phyloP scores from a whole-genome alignment of 2,113 vertebrate species.

The Peucedramus taeniatus region DNA sequence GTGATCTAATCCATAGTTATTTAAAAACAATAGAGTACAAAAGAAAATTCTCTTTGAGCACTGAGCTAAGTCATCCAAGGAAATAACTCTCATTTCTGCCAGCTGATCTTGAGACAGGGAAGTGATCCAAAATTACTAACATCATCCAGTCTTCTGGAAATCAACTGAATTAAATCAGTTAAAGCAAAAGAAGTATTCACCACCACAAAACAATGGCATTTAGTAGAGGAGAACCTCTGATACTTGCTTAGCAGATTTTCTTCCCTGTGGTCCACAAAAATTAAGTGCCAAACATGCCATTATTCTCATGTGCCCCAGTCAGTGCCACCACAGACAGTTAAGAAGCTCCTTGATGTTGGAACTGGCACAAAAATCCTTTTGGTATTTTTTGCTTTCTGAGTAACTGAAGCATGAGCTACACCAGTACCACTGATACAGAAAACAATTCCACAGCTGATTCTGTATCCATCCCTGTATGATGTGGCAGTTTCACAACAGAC shows the following conservation, averaged over 20 bases:
- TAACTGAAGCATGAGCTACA: neutral
- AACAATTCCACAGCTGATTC: neutral
- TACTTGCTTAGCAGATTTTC: neutral
- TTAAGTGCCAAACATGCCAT: slow-evolving; percentile 5
- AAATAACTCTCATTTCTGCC: slow-evolving; percentile 55
- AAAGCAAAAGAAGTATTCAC: neutral
- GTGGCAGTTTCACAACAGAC: neutral
- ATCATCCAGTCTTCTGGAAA: slow-evolving; percentile 47
- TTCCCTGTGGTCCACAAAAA: neutral
- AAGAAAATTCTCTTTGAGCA: slow-evolving; percentile 49
- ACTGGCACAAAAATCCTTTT: neutral
- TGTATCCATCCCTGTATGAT: neutral
- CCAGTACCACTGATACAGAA: neutral
- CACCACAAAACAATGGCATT: neutral
- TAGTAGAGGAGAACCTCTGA: neutral
- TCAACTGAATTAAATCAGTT: neutral
- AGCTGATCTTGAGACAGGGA: slow-evolving; percentile 50
- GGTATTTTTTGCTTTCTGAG: neutral
- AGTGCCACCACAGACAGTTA: neutral
- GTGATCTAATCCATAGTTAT: slow-evolving; percentile 2
- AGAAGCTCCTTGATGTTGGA: neutral
- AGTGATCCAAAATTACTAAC: slow-evolving; percentile 37
- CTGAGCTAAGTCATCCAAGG: slow-evolving; percentile 55
- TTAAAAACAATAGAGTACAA: slow-evolving; percentile 33
- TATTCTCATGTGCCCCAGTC: neutral